A percentile compares a stretch with the other conserved stretches of the same genome.
phyloP scores from a whole-genome alignment of 2,797 vertebrate species.

The Bucorvus abyssinicus region DNA sequence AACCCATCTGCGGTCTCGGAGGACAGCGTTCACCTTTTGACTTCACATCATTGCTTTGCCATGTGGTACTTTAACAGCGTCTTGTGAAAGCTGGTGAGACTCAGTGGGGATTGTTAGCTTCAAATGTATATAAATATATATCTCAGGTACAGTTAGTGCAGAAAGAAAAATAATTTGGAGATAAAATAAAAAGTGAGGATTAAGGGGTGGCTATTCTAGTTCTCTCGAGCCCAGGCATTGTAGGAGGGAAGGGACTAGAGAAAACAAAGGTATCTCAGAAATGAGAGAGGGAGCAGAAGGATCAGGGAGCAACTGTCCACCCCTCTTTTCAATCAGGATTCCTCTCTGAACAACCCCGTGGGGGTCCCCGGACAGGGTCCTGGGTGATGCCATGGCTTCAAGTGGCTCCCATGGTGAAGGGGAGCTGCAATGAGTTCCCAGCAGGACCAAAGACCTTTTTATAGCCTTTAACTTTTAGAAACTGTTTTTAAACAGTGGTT shows the following conservation, averaged over 20 bases:
- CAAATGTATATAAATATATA: neutral
- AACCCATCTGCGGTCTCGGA: neutral
- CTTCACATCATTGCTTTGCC: neutral
- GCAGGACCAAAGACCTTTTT: fast-evolving
- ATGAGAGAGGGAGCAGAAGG: neutral
- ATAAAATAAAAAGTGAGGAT: neutral
- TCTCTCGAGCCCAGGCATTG: neutral
- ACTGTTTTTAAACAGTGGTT: neutral
- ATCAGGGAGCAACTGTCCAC: neutral
- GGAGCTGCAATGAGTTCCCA: neutral
- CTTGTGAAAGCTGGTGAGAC: neutral
- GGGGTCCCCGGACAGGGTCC: neutral
- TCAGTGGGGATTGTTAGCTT: neutral
- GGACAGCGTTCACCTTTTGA: neutral
- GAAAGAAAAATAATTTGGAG: neutral
- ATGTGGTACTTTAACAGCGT: neutral
- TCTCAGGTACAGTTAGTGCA: neutral
- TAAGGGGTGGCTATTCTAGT: neutral
- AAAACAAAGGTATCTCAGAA: neutral
- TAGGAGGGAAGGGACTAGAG: neutral
- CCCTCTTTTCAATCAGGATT: neutral
- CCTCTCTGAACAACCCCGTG: neutral
- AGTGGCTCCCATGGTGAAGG: neutral
- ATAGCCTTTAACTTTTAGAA: neutral
- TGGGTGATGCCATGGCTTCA: neutral